phyloP scores from a whole-genome alignment of 1,140 invertebrate species.

The Anadara kagoshimensis region DNA sequence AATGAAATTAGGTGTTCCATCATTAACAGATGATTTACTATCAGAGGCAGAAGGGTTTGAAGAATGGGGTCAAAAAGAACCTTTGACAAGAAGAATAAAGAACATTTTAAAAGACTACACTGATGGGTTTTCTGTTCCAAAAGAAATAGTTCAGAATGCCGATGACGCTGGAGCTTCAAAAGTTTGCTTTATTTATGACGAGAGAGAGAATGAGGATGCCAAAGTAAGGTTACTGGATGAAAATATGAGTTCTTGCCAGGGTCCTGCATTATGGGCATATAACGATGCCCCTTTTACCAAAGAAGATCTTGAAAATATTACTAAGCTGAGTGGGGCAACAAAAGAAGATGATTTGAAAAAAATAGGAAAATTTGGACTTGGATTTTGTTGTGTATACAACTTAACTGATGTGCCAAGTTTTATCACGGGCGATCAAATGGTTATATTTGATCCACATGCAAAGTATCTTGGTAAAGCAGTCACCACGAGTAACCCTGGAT shows the following conservation, averaged over 20 bases:
- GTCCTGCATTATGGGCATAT: slow-evolving; percentile 60
- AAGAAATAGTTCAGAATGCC: slow-evolving; percentile 74
- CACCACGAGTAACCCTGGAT: slow-evolving; percentile 47
- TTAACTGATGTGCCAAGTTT: slow-evolving; percentile 70
- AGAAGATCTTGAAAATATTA: slow-evolving; percentile 60
- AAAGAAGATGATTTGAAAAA: slow-evolving; percentile 59
- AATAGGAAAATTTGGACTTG: slow-evolving; percentile 66
- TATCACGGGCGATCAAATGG: slow-evolving; percentile 59
- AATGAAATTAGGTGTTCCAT: slow-evolving; percentile 52
- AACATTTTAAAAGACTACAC: slow-evolving; percentile 57
- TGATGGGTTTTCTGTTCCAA: slow-evolving; percentile 61
- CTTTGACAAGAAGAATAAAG: slow-evolving; percentile 54
- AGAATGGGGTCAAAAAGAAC: slow-evolving; percentile 58
- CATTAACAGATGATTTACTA: slow-evolving; percentile 45
- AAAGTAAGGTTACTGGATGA: slow-evolving; percentile 53
- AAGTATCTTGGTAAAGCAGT: slow-evolving; percentile 51
- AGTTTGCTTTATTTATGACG: slow-evolving; percentile 64
- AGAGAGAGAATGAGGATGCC: slow-evolving; percentile 54
- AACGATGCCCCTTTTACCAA: slow-evolving; percentile 62
- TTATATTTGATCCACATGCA: slow-evolving; percentile 71
- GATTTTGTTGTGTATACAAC: slow-evolving; percentile 70
- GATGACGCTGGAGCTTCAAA: slow-evolving; percentile 68
- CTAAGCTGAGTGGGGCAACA: slow-evolving; percentile 58
- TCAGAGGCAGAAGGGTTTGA: slow-evolving; percentile 41
- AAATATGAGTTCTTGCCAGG: slow-evolving; percentile 56